Base-by-base conservation (phyloP, 1,140 invertebrate species). In the Papilio helenus region DNA sequence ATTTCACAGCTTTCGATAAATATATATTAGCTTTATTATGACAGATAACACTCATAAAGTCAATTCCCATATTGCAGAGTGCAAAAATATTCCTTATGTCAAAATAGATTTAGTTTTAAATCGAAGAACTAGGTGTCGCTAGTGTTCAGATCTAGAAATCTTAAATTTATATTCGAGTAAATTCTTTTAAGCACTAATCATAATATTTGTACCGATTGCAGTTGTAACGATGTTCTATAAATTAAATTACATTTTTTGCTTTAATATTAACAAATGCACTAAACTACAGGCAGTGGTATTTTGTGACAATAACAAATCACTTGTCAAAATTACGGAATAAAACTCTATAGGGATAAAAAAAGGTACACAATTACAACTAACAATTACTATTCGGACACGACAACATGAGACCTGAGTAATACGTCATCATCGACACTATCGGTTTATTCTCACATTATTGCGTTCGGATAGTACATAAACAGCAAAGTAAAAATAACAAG, bases 1-100 rank as follows among this genome's bases (percentile, higher is more conserved):
- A 83, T 88, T 92, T 92, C 91, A 93, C 92, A 93, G 90, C 92
- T 91, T 91, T 83, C 81, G 83, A 89, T 88, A 90, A 90, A 92
- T 89, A 89, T 86, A 87, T 80, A 88, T 85, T 83, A 86, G 81
- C 80, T 86, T 87, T 84, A 86, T 80, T 74, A 82, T 84, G 79
- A 83, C 83, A 81, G 84, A 82, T 82, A 39, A 81, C 82, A 83
- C 79, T 86, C 44, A 20, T 1, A 34, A 65, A 85, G 46, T 92
- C 90, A 92, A 93, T 92, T 92, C 89, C 90, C 82, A 86, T 74
- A 71, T 82, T 82, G 55, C 85, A 72, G 76, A 77, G 79, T 87
- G 84, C 84, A 84, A 89, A 91, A 92, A 91, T 92, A 90, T 76
- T 84, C 81, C 79, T 85, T 83, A 84, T 86, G 87, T 85, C 82